Evolutionary conservation across 2,113 vertebrate species (phyloP).

Genomic region (Mirza zaza): DNA sequence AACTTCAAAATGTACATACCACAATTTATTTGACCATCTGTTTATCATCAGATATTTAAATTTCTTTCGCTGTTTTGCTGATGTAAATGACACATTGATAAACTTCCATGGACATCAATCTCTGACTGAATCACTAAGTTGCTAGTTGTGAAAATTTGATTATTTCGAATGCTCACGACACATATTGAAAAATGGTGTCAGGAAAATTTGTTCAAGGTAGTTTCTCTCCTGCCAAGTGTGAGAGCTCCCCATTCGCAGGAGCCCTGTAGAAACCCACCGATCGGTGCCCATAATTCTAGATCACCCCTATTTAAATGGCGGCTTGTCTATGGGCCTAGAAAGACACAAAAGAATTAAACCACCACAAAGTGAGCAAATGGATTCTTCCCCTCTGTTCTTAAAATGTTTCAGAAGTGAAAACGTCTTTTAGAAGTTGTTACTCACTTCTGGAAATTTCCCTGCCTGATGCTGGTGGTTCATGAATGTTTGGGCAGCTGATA

Average conservation of each 20-base stretch:
- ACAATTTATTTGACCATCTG: not conserved
- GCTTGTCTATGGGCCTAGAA: not conserved
- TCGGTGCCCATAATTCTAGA: rapidly evolving
- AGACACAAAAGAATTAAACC: not conserved
- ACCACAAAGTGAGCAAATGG: not conserved
- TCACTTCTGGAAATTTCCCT: not conserved
- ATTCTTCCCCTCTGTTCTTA: not conserved
- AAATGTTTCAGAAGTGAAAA: not conserved
- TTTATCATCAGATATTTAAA: not conserved
- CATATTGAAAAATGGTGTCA: rapidly evolving
- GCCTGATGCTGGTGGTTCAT: not conserved
- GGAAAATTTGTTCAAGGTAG: rapidly evolving
- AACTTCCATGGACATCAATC: not conserved
- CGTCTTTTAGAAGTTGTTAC: not conserved
- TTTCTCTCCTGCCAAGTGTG: not conserved
- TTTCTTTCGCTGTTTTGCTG: not conserved
- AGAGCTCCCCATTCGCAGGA: rapidly evolving
- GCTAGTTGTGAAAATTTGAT: not conserved
- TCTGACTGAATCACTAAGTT: not conserved
- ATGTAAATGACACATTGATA: not conserved
- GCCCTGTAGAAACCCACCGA: not conserved
- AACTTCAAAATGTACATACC: not conserved
- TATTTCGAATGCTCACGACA: not conserved
- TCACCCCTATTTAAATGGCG: not conserved
- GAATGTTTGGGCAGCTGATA: not conserved